Base-by-base conservation (phyloP, 2,888 invertebrate genomes). In the Cryptocephalus primarius region DNA sequence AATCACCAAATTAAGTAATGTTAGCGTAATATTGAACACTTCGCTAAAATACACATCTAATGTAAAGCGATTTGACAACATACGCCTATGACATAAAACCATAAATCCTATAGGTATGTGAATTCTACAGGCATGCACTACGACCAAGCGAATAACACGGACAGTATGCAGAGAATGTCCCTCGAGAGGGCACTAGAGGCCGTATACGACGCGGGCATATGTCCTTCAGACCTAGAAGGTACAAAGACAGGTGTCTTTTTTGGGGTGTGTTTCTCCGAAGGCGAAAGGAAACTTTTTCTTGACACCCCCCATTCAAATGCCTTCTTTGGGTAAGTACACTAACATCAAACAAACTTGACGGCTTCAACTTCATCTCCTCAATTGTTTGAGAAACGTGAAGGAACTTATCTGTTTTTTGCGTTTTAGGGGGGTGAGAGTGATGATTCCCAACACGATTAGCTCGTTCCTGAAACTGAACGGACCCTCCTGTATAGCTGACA, bases 391-490 rank as follows among this genome's bases (percentile, higher is more conserved):
- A n/a, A n/a, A n/a, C n/a, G n/a, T n/a, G 9, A 34, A n/a, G 10
- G 9, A 41, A 36, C 2, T n/a, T n/a, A n/a, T n/a, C n/a, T 11
- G 44, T n/a, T 34, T 34, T 9, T 34, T 34, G 33, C 45, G 14
- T 52, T 51, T 32, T 43, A 59, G 56, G 33, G 46, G 43, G 40
- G 85, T 85, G 56, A 79, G 90, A 49, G 88, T 91, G 4, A 92
- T 94, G 91, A 77, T 93, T 63, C 86, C 93, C 10, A 91, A 93
- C 69, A 79, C 94, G 44, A 78, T 96, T 52, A 92, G 92, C 1
- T 93, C 88, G 68, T 84, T 83, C 71, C 76, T 95, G 50, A 92
- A 92, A 31, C 75, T 90, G 11, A 85, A 84, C 58, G 93, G 95
- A 0, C 94, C 94, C 0, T 91, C 92, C 6, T 88, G 83, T 71